Conservation (phyloP, 2,888 invertebrate genomes). For the Drosophila infuscata region DNA sequence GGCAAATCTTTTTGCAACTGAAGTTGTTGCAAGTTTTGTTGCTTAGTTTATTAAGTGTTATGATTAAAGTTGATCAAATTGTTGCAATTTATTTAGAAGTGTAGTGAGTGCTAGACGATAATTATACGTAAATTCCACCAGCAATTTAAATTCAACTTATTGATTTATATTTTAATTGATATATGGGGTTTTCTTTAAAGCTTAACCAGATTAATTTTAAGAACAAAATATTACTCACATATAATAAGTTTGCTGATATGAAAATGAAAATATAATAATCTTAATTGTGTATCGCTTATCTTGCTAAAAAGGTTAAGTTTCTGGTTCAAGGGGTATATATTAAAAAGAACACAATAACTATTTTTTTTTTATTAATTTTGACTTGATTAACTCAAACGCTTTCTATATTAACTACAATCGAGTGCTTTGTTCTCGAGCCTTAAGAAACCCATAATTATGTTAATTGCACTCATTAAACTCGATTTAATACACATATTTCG, state of each 20-base stretch:
- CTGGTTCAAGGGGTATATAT: constrained; percentile 8
- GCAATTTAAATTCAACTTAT: background rate
- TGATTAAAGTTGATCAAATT: constrained; percentile 42
- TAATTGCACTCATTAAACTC: constrained; percentile 68
- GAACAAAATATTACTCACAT: background rate
- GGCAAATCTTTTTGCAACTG: constrained; percentile 23
- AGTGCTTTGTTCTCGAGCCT: constrained; percentile 11
- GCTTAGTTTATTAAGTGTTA: constrained; percentile 58
- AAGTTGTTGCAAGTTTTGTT: constrained; percentile 16
- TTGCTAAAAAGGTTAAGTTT: background rate
- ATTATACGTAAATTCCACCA: background rate
- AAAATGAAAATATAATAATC: background rate
- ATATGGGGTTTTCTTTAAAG: background rate
- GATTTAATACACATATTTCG: constrained; percentile 50
- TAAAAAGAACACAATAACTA: constrained; percentile 1
- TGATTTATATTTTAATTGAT: background rate
- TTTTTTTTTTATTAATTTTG: background rate
- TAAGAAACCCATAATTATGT: constrained; percentile 56
- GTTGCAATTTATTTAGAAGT: constrained; percentile 34
- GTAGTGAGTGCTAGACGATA: constrained; percentile 1
- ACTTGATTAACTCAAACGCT: constrained; percentile 17
- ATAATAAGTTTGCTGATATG: background rate
- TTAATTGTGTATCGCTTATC: constrained; percentile 4
- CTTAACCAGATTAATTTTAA: background rate
- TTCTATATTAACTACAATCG: constrained; percentile 29